phyloP scores from a whole-genome alignment of 2,888 invertebrate species.

The Melanotus villosus region DNA sequence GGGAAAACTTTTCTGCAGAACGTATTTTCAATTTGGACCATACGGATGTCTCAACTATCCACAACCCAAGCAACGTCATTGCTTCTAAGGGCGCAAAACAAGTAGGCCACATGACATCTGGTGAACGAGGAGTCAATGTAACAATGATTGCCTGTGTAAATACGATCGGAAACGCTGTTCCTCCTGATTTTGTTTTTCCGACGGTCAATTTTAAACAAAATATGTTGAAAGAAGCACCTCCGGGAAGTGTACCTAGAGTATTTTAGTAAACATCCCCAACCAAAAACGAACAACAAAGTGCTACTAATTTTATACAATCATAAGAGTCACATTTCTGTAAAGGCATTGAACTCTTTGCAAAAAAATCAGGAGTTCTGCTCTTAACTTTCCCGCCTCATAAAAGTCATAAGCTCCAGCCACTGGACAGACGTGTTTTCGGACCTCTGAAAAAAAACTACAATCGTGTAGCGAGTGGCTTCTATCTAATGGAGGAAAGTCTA shows the following conservation, averaged over 20 bases:
- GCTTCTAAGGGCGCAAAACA: conserved; percentile 54
- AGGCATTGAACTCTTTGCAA: neutral
- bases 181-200: conserved; percentile 15
- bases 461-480: neutral
- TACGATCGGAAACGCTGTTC: conserved; percentile 59
- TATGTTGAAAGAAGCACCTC: conserved; percentile 20
- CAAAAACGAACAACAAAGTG: neutral
- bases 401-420: conserved; percentile 1
- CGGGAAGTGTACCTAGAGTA: conserved; percentile 10
- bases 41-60: conserved; percentile 61
- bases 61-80: conserved; percentile 54
- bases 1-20: neutral
- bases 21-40: conserved; percentile 60
- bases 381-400: conserved; percentile 14
- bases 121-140: conserved; percentile 60
- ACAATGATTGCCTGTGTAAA: conserved; percentile 59
- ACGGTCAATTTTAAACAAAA: neutral
- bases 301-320: conserved; percentile 20
- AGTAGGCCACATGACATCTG: conserved; percentile 61
- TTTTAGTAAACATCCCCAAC: conserved; percentile 11
- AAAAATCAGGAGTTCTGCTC: neutral
- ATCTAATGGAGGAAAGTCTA: neutral
- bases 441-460: conserved; percentile 15
- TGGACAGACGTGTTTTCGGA: conserved; percentile 5
- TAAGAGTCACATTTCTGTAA: neutral